Conservation (phyloP, 2,888 invertebrate genomes). For the Apamea anceps region DNA sequence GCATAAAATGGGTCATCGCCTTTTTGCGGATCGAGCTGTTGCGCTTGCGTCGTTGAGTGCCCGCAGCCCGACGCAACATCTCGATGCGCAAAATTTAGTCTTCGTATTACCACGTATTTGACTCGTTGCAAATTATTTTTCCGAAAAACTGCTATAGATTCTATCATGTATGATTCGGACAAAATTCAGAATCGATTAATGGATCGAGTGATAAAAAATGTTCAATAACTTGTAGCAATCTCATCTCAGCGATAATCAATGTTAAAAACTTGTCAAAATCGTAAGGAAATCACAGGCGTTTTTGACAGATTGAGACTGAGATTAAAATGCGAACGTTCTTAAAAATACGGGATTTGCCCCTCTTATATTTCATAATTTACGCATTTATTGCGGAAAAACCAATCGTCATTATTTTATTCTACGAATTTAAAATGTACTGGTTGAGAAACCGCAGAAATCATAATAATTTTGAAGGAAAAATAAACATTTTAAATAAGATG, state of each 20-base stretch:
- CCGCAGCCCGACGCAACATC: no score
- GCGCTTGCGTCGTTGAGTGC: no score
- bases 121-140: neutral
- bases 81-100: neutral
- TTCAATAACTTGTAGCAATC: neutral
- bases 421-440: slow-evolving; percentile 9
- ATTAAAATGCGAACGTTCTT: neutral
- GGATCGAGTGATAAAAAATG: neutral
- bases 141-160: neutral
- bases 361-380: neutral
- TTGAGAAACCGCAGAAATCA: slow-evolving; percentile 30
- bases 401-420: slow-evolving; percentile 39
- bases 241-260: neutral
- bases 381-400: slow-evolving; percentile 31
- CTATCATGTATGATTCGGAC: neutral
- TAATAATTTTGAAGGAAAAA: neutral
- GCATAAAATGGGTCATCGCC: slow-evolving; percentile 14
- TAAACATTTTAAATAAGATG: neutral
- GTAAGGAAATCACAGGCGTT: neutral
- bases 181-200: slow-evolving; percentile 6
- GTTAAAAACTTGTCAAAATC: neutral
- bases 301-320: neutral
- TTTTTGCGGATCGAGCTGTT: neutral
- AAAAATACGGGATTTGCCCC: neutral
- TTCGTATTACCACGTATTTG: neutral